Evolutionary conservation across 2,888 invertebrate species (phyloP).

Genomic region (Parnassius smintheus): DNA sequence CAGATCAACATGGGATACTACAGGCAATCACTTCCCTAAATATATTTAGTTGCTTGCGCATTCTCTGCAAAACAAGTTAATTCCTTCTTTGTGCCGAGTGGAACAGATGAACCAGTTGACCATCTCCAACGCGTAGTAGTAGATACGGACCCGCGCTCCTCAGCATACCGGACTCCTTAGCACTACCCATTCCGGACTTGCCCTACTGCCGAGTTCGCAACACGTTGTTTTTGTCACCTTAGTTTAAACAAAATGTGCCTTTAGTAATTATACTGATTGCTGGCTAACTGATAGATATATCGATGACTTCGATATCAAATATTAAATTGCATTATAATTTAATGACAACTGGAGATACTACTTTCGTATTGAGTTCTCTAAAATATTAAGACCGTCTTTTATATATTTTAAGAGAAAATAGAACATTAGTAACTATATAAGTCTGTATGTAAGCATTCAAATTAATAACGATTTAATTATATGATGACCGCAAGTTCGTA

Average conservation of each 20-base stretch:
- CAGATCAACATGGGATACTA: too few species aligned
- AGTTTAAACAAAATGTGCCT: conserved; percentile 24
- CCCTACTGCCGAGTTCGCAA: conserved; percentile 20
- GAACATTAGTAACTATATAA: too few species aligned
- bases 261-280: conserved; percentile 26
- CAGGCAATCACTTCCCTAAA: neutral
- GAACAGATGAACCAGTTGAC: conserved; percentile 3
- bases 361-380: too few species aligned
- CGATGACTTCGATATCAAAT: neutral
- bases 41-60: neutral
- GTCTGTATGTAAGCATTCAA: too few species aligned
- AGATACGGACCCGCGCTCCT: conserved; percentile 16
- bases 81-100: neutral
- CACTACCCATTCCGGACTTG: conserved; percentile 22
- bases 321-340: too few species aligned
- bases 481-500: too few species aligned
- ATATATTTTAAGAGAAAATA: too few species aligned
- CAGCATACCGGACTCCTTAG: conserved; percentile 26
- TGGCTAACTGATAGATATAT: conserved; percentile 2
- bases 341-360: too few species aligned
- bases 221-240: conserved; percentile 24
- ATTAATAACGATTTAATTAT: too few species aligned
- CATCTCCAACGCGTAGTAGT: conserved; percentile 9
- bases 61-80: neutral
- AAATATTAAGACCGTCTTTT: too few species aligned